phyloP scores from a whole-genome alignment of 2,797 vertebrate genomes.

The Pampus argenteus region DNA sequence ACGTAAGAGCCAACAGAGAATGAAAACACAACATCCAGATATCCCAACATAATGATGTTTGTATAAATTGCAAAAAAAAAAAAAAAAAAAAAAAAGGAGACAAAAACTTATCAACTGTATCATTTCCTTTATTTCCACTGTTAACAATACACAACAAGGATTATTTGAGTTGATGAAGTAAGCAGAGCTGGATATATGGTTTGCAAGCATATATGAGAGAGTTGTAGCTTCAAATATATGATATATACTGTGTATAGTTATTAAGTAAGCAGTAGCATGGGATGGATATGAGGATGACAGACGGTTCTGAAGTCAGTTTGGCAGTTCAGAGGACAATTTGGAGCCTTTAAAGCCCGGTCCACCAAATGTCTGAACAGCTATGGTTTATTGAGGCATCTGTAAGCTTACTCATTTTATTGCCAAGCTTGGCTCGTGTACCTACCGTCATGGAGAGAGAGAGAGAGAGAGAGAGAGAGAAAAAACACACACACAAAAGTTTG shows the following conservation, averaged over 20 bases:
- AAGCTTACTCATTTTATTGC: conserved; percentile 77
- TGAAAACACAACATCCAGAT: conserved; percentile 47
- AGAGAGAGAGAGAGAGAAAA: conserved; percentile 21
- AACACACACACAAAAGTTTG: conserved; percentile 75
- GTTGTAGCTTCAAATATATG: conserved; percentile 38
- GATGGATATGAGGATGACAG: conserved; percentile 71
- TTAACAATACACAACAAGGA: neutral
- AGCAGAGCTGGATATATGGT: neutral
- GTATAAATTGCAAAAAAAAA: conserved; percentile 10
- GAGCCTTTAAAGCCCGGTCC: conserved; percentile 76
- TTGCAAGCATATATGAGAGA: conserved; percentile 17
- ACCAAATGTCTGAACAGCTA: conserved; percentile 84
- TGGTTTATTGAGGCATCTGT: conserved; percentile 86
- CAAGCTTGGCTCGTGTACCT: conserved; percentile 80
- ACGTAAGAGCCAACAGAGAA: conserved; percentile 21
- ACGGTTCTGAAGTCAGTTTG: conserved; percentile 78
- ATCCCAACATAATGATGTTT: conserved; percentile 42
- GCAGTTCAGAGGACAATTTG: conserved; percentile 77
- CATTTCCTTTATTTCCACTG: neutral
- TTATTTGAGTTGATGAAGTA: neutral
- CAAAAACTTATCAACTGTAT: conserved; percentile 45
- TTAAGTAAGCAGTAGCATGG: conserved; percentile 62
- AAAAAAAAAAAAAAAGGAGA: conserved; percentile 9
- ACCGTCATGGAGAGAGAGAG: conserved; percentile 57
- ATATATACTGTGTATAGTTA: conserved; percentile 61